A percentile compares a stretch with the other conserved stretches of the same genome.
These are phyloP conservation scores for Ruditapes philippinarum DNA, from an alignment of 1,140 invertebrate genomes.

Conservation along the genomic window DNA sequence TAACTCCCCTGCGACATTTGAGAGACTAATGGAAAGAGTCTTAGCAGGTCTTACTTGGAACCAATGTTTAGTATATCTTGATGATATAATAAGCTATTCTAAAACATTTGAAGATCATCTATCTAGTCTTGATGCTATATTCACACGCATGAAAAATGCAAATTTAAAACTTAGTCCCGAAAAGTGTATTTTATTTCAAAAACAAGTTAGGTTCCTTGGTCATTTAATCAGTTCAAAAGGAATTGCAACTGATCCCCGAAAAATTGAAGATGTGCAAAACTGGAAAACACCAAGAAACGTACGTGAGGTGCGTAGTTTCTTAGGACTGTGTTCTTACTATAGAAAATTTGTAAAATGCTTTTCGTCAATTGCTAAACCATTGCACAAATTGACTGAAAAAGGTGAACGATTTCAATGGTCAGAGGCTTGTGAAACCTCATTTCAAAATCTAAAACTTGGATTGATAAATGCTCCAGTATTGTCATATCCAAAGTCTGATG, in stretches of 20 bases:
- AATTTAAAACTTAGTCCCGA: neutral
- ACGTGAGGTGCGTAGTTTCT: conserved; percentile 38
- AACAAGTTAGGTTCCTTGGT: neutral
- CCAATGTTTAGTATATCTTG: neutral
- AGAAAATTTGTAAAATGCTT: neutral
- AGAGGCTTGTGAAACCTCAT: neutral
- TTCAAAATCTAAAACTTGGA: neutral
- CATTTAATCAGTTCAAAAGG: neutral
- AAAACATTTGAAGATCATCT: conserved; percentile 49
- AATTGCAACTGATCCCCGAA: neutral
- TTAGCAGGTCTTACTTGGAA: conserved; percentile 38
- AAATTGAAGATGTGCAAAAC: conserved; percentile 15
- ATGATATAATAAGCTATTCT: conserved; percentile 26
- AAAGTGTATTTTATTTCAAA: conserved; percentile 23
- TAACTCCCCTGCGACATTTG: conserved; percentile 72
- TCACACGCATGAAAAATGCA: neutral
- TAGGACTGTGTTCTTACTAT: conserved; percentile 59
- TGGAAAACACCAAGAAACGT: neutral
- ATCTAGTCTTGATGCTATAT: neutral
- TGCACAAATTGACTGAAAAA: conserved; percentile 2
- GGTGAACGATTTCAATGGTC: neutral
- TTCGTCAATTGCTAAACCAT: neutral
- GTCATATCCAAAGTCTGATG: neutral
- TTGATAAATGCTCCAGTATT: neutral
- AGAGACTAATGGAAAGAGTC: conserved; percentile 71